These are phyloP conservation scores for Dioctria linearis DNA, from an alignment of 2,888 invertebrate genomes.

Conservation along the genomic window DNA sequence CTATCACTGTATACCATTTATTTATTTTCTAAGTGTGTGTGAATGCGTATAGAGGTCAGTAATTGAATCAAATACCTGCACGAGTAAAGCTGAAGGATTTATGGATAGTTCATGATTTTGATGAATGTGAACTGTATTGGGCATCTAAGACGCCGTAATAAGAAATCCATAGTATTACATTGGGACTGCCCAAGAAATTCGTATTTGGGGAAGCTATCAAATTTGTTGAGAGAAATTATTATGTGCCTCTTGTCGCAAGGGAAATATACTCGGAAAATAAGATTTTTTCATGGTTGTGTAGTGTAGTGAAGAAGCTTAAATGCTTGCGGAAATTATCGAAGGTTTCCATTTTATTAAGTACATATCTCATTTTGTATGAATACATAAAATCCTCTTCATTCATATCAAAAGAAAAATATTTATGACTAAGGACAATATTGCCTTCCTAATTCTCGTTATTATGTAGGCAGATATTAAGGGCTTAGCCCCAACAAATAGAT, in stretches of 20 bases:
- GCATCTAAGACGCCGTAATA: not conserved
- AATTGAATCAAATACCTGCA: conserved; percentile 13
- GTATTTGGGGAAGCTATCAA: conserved; percentile 37
- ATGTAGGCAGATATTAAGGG: conserved; percentile 1
- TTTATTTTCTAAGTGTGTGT: too few species aligned
- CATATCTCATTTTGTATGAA: too few species aligned
- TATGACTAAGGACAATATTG: not conserved
- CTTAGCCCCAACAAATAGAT: not conserved
- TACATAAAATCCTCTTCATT: too few species aligned
- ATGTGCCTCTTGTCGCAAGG: conserved; percentile 14
- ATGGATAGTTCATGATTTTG: conserved; percentile 38
- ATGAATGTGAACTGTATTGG: conserved; percentile 9
- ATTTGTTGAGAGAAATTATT: conserved; percentile 14
- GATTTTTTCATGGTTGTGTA: conserved; percentile 15
- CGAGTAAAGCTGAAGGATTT: conserved; percentile 17
- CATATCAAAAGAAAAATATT: not conserved
- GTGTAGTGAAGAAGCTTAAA: not conserved
- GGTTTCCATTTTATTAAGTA: conserved; percentile 12
- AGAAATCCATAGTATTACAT: not conserved
- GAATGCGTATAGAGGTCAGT: not conserved
- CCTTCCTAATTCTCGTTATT: not conserved
- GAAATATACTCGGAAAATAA: conserved; percentile 25
- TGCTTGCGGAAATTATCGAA: conserved; percentile 2
- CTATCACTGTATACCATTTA: too few species aligned
- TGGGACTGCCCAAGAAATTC: conserved; percentile 27